These are phyloP conservation scores for Tethya wilhelma DNA, from an alignment of 37 sponge, comb jelly and placozoan species.

Conservation along the genomic window DNA sequence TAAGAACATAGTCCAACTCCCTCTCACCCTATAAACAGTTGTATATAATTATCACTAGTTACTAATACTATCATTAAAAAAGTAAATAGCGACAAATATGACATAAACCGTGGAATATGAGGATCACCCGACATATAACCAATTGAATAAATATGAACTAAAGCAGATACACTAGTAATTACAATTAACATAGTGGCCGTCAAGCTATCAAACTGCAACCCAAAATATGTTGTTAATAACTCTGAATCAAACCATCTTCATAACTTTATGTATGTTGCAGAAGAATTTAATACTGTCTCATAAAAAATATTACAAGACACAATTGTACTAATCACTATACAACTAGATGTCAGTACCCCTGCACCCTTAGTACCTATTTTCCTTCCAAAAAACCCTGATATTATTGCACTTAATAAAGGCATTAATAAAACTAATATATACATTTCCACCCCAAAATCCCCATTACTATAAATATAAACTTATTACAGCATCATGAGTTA, in stretches of 20 bases:
- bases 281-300: conserved; percentile 53
- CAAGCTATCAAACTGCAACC: conserved; percentile 78
- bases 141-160: conserved; percentile 82
- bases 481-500: conserved; percentile 57
- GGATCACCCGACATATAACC: conserved; percentile 79
- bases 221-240: conserved; percentile 59
- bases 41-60: conserved; percentile 83
- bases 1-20: conserved; percentile 83
- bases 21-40: conserved; percentile 86
- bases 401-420: conserved; percentile 75
- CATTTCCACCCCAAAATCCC: conserved; percentile 45
- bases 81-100: conserved; percentile 85
- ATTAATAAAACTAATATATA: conserved; percentile 74
- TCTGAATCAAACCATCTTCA: conserved; percentile 72
- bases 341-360: conserved; percentile 56
- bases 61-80: conserved; percentile 86
- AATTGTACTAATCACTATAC: conserved; percentile 39
- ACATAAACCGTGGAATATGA: conserved; percentile 80
- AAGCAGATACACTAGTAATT: conserved; percentile 73
- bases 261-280: conserved; percentile 63
- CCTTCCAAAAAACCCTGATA: conserved; percentile 74
- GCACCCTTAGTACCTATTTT: conserved; percentile 63
- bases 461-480: conserved; percentile 45
- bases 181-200: conserved; percentile 67
- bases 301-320: conserved; percentile 67